Evolutionary conservation across 2,888 invertebrate species (phyloP).

Genomic region (Scaptomyza reducta): DNA sequence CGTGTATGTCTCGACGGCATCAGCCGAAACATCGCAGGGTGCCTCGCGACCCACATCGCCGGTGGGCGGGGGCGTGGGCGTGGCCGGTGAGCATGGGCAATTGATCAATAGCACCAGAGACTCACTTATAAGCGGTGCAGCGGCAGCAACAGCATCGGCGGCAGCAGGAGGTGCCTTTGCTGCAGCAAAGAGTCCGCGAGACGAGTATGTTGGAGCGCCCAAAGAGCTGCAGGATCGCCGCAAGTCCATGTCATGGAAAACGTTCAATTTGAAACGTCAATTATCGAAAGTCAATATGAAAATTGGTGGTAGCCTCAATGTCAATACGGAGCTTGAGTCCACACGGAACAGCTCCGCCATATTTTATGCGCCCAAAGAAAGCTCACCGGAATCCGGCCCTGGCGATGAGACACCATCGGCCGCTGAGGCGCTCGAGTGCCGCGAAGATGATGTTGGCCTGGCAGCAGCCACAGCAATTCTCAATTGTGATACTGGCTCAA

Average conservation of each 20-base stretch:
- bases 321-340: slow-evolving; percentile 82
- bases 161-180: slow-evolving; percentile 35
- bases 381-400: slow-evolving; percentile 66
- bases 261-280: slow-evolving; percentile 92
- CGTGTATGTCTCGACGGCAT: slow-evolving; percentile 31
- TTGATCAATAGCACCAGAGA: slow-evolving; percentile 77
- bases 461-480: slow-evolving; percentile 49
- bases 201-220: slow-evolving; percentile 58
- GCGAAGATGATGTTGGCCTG: slow-evolving; percentile 60
- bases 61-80: slow-evolving; percentile 65
- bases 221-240: slow-evolving; percentile 86
- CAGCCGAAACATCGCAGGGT: slow-evolving; percentile 47
- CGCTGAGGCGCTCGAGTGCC: slow-evolving; percentile 60
- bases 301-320: slow-evolving; percentile 73
- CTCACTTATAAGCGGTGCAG: slow-evolving; percentile 75
- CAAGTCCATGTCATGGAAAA: slow-evolving; percentile 90
- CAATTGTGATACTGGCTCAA: slow-evolving; percentile 55
- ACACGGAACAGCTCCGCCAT: slow-evolving; percentile 84
- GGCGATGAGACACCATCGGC: slow-evolving; percentile 41
- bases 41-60: slow-evolving; percentile 85
- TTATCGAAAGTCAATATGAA: slow-evolving; percentile 89
- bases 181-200: slow-evolving; percentile 74
- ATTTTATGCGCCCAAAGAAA: slow-evolving; percentile 79
- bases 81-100: slow-evolving; percentile 11
- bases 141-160: slow-evolving; percentile 44